A percentile compares a stretch with the other conserved stretches of the same genome.
Conservation (phyloP, 1,140 invertebrate genomes). For the Bicyclus anynana region DNA sequence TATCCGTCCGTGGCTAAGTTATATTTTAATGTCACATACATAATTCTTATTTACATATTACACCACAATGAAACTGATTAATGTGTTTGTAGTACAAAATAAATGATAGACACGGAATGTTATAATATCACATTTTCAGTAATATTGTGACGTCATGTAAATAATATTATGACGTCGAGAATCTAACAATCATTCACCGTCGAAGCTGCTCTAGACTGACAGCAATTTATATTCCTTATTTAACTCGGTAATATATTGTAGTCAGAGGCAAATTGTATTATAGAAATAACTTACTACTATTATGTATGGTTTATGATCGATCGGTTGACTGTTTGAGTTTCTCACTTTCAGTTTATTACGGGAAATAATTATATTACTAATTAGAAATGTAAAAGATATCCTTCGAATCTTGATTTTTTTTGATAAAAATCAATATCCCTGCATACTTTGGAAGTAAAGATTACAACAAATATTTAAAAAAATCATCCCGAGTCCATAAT, state of each 20-base stretch:
- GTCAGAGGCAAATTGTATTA: constrained; percentile 11
- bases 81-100: background rate
- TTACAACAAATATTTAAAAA: no score
- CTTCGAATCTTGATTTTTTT: no score
- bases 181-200: constrained; percentile 8
- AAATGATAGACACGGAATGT: background rate
- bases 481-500: no score
- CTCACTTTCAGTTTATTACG: no score
- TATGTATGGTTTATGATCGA: no score
- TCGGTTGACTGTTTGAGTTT: no score
- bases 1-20: no score
- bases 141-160: background rate
- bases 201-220: constrained; percentile 17
- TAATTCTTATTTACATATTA: background rate
- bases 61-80: background rate
- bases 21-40: no score
- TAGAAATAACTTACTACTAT: constrained; percentile 10
- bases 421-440: no score
- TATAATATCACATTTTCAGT: background rate
- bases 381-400: no score
- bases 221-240: constrained; percentile 22
- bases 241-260: constrained; percentile 17
- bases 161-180: constrained; percentile 5
- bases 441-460: no score
- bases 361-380: no score